These are phyloP conservation scores for Andrena bucephala DNA, from an alignment of 2,888 invertebrate species.

Conservation along the genomic window DNA sequence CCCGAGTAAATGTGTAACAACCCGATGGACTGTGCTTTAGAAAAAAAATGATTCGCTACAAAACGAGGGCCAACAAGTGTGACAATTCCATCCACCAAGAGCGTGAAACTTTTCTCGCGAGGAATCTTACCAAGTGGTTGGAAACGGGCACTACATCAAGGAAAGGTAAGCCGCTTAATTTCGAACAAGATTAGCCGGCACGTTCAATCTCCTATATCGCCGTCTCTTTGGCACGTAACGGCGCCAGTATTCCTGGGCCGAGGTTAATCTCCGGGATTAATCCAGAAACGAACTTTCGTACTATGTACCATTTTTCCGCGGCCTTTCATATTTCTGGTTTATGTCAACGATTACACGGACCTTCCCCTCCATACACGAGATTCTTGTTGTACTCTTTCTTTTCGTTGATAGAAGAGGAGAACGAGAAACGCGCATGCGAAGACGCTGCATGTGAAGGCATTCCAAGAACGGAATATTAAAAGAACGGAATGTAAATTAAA, in stretches of 20 bases:
- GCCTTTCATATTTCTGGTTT: conserved; percentile 57
- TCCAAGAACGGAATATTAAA: background rate
- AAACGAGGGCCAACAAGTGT: background rate
- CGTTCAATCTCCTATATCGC: conserved; percentile 71
- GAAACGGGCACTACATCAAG: conserved; percentile 59
- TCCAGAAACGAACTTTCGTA: conserved; percentile 65
- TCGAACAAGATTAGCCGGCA: conserved; percentile 70
- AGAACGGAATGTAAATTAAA: conserved; percentile 13
- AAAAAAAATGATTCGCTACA: background rate
- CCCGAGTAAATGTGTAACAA: background rate
- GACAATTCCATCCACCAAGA: conserved; percentile 33
- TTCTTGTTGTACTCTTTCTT: background rate
- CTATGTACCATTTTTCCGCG: conserved; percentile 52
- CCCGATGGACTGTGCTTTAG: background rate
- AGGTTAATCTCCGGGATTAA: conserved; percentile 72
- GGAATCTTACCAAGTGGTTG: conserved; percentile 51
- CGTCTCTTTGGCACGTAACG: conserved; percentile 68
- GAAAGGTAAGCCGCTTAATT: conserved; percentile 74
- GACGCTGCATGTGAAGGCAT: background rate
- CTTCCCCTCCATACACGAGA: background rate
- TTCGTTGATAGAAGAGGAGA: too few species aligned
- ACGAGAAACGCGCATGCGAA: too few species aligned
- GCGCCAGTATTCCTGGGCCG: conserved; percentile 53
- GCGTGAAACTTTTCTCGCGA: conserved; percentile 51
- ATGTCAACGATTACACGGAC: conserved; percentile 44